Percentiles rank a stretch among this genome's conserved stretches.
Evolutionary conservation across 2,113 vertebrate species (phyloP).

Genomic region (Himantopus leucocephalus): DNA sequence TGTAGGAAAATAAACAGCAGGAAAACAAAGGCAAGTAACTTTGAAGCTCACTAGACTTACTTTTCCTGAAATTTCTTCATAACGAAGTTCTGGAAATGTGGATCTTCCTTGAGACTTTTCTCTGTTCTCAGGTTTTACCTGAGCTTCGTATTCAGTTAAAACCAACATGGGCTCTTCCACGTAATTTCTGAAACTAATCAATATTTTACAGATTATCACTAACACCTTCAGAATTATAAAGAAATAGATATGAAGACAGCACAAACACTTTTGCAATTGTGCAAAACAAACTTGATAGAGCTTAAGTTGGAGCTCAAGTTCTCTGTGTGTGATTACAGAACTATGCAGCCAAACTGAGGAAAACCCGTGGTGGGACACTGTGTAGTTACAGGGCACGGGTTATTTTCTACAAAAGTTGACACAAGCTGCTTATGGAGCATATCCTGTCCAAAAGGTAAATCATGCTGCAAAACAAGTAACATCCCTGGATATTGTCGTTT

Average conservation of each 20-base stretch:
- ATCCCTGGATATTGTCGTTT: neutral
- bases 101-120: neutral
- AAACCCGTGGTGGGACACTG: neutral
- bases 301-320: neutral
- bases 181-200: neutral
- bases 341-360: accelerated
- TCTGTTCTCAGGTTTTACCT: neutral
- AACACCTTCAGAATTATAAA: neutral
- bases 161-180: neutral
- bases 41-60: neutral
- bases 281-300: neutral
- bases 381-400: neutral
- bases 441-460: neutral
- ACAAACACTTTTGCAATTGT: neutral
- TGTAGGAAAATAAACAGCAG: neutral
- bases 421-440: neutral
- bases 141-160: neutral
- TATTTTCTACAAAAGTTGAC: neutral
- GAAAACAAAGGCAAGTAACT: neutral
- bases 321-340: neutral
- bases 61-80: neutral
- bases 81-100: neutral
- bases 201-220: neutral
- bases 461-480: neutral
- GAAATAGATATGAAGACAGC: neutral